Conservation (phyloP, 1,140 invertebrate genomes). For the Megalopta genalis region DNA sequence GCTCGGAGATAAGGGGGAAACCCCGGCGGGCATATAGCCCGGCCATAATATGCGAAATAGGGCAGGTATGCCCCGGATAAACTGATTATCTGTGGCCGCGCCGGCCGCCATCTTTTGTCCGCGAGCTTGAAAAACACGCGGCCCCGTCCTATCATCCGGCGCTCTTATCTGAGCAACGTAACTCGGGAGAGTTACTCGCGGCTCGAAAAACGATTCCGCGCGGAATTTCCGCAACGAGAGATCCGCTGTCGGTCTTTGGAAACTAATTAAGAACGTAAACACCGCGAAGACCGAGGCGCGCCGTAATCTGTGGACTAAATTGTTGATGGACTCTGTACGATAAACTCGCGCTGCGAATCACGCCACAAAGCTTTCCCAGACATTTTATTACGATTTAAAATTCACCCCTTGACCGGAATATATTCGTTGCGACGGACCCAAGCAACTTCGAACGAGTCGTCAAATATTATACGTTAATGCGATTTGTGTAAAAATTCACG, state of each 20-base stretch:
- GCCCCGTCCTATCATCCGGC: background rate
- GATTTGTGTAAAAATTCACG: too few species aligned
- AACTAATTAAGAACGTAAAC: background rate
- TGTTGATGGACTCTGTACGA: too few species aligned
- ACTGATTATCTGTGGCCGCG: conserved; percentile 34
- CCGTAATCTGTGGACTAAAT: too few species aligned
- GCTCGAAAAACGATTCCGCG: background rate
- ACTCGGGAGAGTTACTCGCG: background rate
- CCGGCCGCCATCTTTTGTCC: conserved; percentile 17
- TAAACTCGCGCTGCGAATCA: too few species aligned
- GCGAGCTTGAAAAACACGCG: background rate
- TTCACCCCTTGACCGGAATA: too few species aligned
- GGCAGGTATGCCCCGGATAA: conserved; percentile 20
- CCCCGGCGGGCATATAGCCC: conserved; percentile 12
- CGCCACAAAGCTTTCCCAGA: too few species aligned
- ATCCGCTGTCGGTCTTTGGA: background rate
- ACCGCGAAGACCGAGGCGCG: too few species aligned
- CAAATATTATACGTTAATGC: too few species aligned
- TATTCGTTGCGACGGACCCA: too few species aligned
- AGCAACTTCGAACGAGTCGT: too few species aligned
- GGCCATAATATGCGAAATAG: conserved; percentile 41
- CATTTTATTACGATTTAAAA: too few species aligned
- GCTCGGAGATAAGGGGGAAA: conserved; percentile 28
- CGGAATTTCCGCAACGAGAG: background rate
- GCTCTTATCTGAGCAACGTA: background rate